phyloP scores from a whole-genome alignment of 2,888 invertebrate species.

The Aethes cnicana region DNA sequence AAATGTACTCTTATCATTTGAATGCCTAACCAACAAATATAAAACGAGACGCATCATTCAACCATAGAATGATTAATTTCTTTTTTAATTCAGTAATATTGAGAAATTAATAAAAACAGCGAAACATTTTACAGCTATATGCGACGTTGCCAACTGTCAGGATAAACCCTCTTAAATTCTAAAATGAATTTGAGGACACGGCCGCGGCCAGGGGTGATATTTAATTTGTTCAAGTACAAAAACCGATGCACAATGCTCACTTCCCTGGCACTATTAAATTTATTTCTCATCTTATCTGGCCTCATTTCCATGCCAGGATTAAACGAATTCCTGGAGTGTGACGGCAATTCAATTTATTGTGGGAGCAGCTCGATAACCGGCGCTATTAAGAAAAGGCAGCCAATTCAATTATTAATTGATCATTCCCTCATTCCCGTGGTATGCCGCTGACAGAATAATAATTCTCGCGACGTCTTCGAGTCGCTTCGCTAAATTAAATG shows the following conservation, averaged over 20 bases:
- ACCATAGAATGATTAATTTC: too few species aligned
- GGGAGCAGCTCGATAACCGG: slow-evolving; percentile 44
- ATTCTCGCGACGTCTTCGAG: slow-evolving; percentile 42
- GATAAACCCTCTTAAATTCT: too few species aligned
- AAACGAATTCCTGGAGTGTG: slow-evolving; percentile 57
- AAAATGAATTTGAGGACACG: background rate
- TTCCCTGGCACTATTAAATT: slow-evolving; percentile 22
- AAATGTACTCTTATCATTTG: too few species aligned
- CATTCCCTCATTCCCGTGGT: slow-evolving; percentile 38
- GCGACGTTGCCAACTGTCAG: too few species aligned
- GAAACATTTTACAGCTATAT: too few species aligned
- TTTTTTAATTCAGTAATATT: too few species aligned
- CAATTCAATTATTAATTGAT: slow-evolving; percentile 61
- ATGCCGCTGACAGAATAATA: slow-evolving; percentile 56
- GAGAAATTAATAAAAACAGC: too few species aligned
- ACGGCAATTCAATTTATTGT: slow-evolving; percentile 56
- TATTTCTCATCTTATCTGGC: slow-evolving; percentile 15
- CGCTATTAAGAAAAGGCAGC: slow-evolving; percentile 63
- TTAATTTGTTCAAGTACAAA: slow-evolving; percentile 15
- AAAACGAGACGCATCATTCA: too few species aligned
- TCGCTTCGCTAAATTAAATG: slow-evolving; percentile 47
- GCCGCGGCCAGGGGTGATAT: background rate
- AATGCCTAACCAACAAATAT: too few species aligned
- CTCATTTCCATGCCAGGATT: slow-evolving; percentile 42
- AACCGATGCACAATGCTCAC: slow-evolving; percentile 4